Base-by-base conservation (phyloP, 2,888 invertebrate species). In the Entomobrya multifasciata region DNA sequence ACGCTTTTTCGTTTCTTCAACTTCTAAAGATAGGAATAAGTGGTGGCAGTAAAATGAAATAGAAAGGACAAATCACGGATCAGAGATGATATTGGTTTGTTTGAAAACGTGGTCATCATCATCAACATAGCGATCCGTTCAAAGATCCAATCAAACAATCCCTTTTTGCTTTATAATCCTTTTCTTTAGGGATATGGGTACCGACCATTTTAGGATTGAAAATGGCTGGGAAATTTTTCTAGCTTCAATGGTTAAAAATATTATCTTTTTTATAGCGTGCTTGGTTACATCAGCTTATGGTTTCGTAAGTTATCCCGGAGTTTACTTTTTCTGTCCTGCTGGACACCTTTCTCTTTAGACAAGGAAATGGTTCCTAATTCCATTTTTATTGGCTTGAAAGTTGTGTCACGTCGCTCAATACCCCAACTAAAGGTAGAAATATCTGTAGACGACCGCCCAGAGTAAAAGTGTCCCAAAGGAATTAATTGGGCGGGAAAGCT, bases 401-500 rank as follows among this genome's bases (percentile, higher is more conserved):
- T n/a, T n/a, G n/a, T n/a, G n/a, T n/a, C n/a, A n/a, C n/a, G n/a
- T n/a, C n/a, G n/a, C n/a, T n/a, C n/a, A n/a, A n/a, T n/a, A n/a
- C n/a, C n/a, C n/a, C n/a, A n/a, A 2, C 15, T 44, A 44, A 17
- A 36, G 20, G 13, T 41, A 17, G 44, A 8, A 44, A 67, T 22
- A 15, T 8, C 65, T 17, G n/a, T 13, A 65, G 36, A 11, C 57
- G 15, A 30, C 1, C 4, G 30, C n/a, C n/a, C n/a, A 65, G 25
- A 65, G 3, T 4, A 20, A 72, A 72, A 72, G 15, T 72, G 49
- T 72, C 70, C 70, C 70, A 25, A 72, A 72, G 70, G 70, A 72
- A 72, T 72, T 72, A 72, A 72, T 72, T 72, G 70, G 70, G 70
- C 49, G 49, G 70, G 25, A 47, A 72, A 44, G 49, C 6, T 22